Evolutionary conservation across 2,113 vertebrate genomes (phyloP).

Genomic region (Canis aureus): DNA sequence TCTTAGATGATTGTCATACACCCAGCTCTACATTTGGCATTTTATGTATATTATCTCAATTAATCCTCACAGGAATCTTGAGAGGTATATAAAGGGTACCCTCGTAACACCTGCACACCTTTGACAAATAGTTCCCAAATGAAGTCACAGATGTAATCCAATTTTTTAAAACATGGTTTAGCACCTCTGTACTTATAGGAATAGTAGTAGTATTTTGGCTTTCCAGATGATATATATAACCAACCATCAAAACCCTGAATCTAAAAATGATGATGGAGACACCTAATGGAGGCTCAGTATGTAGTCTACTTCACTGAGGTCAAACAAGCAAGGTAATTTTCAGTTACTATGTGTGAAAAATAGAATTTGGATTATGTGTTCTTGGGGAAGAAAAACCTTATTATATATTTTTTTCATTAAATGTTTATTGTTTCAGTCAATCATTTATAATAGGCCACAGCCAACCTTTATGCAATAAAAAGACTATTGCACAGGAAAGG

Average conservation of each 20-base stretch:
- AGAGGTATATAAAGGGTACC: not conserved
- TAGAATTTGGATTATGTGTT: not conserved
- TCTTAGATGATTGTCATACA: not conserved
- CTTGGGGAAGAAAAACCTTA: not conserved
- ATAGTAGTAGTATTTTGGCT: not conserved
- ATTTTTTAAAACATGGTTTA: not conserved
- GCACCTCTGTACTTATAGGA: not conserved
- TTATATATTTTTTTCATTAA: not conserved
- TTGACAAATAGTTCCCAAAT: not conserved
- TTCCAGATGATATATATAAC: not conserved
- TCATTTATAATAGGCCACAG: not conserved
- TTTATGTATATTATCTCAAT: not conserved
- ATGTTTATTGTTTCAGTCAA: conserved; percentile 28
- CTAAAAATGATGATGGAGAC: not conserved
- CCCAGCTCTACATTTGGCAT: not conserved
- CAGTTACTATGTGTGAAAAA: not conserved
- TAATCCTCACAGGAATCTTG: not conserved
- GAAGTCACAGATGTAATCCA: not conserved
- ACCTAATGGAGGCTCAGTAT: not conserved
- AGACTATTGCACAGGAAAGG: not conserved
- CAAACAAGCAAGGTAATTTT: not conserved
- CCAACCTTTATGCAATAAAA: not conserved
- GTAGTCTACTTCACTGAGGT: not conserved
- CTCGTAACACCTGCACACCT: not conserved
- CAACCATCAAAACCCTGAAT: not conserved